Evolutionary conservation across 92 coral and sea anemone species (phyloP), one percentile per base, ranked within the genome.

Genomic region (Heliopora coerulea): DNA sequence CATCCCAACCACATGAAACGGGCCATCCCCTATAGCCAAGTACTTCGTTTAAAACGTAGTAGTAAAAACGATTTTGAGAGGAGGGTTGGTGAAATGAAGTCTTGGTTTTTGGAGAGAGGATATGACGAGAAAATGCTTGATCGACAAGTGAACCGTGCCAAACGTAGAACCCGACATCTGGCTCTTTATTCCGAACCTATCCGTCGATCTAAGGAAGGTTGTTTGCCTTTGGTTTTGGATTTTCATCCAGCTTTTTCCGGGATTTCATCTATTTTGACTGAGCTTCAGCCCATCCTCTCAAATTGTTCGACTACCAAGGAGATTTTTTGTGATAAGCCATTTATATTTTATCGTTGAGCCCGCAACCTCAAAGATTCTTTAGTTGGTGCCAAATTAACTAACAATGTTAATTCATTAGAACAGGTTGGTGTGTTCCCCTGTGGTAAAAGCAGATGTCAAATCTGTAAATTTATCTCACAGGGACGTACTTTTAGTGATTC

Each of bases 131-230:
- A 46, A 15, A 6, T 46, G n/a, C 52, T 46, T 46, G n/a, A 46
- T 46, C 52, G 52, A 46, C 52, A 46, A n/a, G 52, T 46, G 7
- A n/a, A 46, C n/a, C 52, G 52, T 46, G 52, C 52, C n/a, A 46
- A n/a, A 15, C n/a, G 14, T 15, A 46, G 15, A 46, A 46, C 12
- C 15, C 52, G 12, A 46, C 10, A 15, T 8, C 14, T 6, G 52
- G n/a, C 52, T n/a, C 52, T 46, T 46, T n/a, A 46, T 6, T 8
- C 14, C 14, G 15, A 46, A 15, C 17, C n/a, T 2, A 46, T 46
- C n/a, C 2, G 52, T 15, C 52, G 17, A 46, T 46, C 52, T 37
- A 37, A 37, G 42, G 42, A 37, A 37, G 42, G 42, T 37, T 37
- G 15, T 46, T 10, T 46, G 52, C 52, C 52, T 46, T 15, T 46